Evolutionary conservation across 2,888 invertebrate genomes (phyloP), one percentile per base, ranked within the genome.

Genomic region (Apodemia duryi): DNA sequence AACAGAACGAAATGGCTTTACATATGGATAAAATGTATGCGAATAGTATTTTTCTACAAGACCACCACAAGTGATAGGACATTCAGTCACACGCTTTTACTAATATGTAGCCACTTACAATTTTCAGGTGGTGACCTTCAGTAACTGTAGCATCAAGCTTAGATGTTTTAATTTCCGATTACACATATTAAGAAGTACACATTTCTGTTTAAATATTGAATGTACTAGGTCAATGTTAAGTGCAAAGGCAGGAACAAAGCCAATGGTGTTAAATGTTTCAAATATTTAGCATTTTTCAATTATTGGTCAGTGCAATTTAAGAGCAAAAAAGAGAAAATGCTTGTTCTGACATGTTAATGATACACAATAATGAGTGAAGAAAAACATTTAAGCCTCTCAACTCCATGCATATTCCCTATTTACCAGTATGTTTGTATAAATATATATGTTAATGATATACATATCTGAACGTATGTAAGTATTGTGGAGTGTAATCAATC

Each of bases 391-490:
- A 46, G 5, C 13, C 13, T 13, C 2, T 13, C 5, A 46, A 46
- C 46, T 46, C 11, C 46, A 46, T 46, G 46, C 46, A 46, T 46
- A 46, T 46, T 46, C 13, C 46, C 46, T 46, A 46, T 13, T 46
- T 3, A 52, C 9, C 5, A 9, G n/a, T 2, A 28, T 52, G 54
- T 29, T 29, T 29, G 28, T 29, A 28, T 54, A 28, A 54, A 29
- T 54, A 10, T 9, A 29, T 54, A 29, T 54, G 10, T 54, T 29
- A 1, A 6, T 54, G 6, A 10, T 10, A 54, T 54, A n/a, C n/a
- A n/a, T n/a, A n/a, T 54, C 10, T 54, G 54, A 43, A 43, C 11
- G 7, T 28, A 29, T 54, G 54, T 54, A 52, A 54, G 54, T 54
- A 54, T 54, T 51, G 2, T n/a, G 54, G 29, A 54, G 10, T 54